Percentiles rank a stretch among this genome's conserved stretches.
Conservation (phyloP, 2,797 vertebrate genomes). For the Coregonus sp. region DNA sequence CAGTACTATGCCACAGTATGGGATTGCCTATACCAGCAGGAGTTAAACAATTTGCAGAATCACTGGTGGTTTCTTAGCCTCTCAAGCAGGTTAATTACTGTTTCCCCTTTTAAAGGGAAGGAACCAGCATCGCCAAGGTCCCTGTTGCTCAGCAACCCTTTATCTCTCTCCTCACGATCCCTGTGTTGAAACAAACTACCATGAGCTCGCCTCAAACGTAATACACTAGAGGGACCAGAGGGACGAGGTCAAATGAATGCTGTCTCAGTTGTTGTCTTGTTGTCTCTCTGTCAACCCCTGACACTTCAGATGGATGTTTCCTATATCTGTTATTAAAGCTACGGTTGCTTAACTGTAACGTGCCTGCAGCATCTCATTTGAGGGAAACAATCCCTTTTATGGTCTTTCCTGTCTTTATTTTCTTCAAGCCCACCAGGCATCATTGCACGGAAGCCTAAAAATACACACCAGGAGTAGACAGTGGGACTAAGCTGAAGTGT, state of each 20-base stretch:
- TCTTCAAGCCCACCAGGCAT: constrained; percentile 23
- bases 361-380: neutral
- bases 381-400: neutral
- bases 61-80: constrained; percentile 46
- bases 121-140: constrained; percentile 51
- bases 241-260: neutral
- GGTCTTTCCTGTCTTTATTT: constrained; percentile 8
- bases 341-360: neutral
- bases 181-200: constrained; percentile 11
- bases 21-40: constrained; percentile 40
- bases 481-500: constrained; percentile 48
- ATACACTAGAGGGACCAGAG: neutral
- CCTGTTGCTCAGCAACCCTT: constrained; percentile 77
- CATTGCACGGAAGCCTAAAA: constrained; percentile 35
- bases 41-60: constrained; percentile 52
- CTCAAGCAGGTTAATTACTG: constrained; percentile 40
- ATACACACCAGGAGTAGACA: constrained; percentile 28
- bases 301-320: neutral
- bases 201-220: neutral
- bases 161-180: constrained; percentile 21
- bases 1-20: constrained; percentile 4
- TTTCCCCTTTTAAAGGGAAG: constrained; percentile 55
- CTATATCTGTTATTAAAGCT: neutral
- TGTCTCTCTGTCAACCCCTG: neutral
- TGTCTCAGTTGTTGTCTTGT: neutral